Percentiles rank a stretch among this genome's conserved stretches.
These are phyloP conservation scores for Pomacea canaliculata DNA, from an alignment of 2,888 invertebrate genomes.

Conservation along the genomic window DNA sequence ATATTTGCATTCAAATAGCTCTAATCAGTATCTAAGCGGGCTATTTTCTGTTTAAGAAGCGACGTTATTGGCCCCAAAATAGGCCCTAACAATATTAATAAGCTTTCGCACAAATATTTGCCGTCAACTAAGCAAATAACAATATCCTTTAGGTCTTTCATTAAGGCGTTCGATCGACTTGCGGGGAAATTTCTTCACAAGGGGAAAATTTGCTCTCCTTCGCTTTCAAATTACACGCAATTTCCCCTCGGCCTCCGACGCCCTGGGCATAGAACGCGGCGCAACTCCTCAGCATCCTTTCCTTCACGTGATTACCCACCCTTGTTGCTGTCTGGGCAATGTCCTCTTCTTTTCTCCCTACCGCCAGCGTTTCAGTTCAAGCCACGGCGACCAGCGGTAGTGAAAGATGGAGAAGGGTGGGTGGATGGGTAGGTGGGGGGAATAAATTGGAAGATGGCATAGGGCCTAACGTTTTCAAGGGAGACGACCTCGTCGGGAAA, in stretches of 20 bases:
- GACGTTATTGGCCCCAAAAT: conserved; percentile 41
- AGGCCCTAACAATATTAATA: conserved; percentile 41
- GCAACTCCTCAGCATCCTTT: conserved; percentile 20
- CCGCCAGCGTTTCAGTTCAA: not conserved
- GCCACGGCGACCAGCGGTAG: conserved; percentile 12
- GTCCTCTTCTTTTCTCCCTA: too few species aligned
- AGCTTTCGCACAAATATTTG: conserved; percentile 40
- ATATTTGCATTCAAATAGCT: conserved; percentile 44
- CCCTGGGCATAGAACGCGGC: conserved; percentile 14
- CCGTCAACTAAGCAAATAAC: conserved; percentile 38
- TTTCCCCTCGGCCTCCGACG: conserved; percentile 32
- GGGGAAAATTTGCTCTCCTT: conserved; percentile 33
- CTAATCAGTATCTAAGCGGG: conserved; percentile 41
- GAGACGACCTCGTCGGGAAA: not conserved
- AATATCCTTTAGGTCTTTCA: conserved; percentile 38
- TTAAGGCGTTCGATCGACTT: conserved; percentile 36
- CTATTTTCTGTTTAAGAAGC: conserved; percentile 33
- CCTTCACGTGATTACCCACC: conserved; percentile 27
- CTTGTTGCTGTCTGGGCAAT: conserved; percentile 20
- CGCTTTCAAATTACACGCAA: conserved; percentile 36
- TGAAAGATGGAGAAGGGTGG: not conserved
- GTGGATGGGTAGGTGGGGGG: not conserved
- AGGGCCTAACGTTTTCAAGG: not conserved
- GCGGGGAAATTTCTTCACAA: conserved; percentile 38
- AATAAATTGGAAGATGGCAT: not conserved